These are phyloP conservation scores for Etia nguti DNA, from an alignment of 2,113 vertebrate species.

Conservation along the genomic window DNA sequence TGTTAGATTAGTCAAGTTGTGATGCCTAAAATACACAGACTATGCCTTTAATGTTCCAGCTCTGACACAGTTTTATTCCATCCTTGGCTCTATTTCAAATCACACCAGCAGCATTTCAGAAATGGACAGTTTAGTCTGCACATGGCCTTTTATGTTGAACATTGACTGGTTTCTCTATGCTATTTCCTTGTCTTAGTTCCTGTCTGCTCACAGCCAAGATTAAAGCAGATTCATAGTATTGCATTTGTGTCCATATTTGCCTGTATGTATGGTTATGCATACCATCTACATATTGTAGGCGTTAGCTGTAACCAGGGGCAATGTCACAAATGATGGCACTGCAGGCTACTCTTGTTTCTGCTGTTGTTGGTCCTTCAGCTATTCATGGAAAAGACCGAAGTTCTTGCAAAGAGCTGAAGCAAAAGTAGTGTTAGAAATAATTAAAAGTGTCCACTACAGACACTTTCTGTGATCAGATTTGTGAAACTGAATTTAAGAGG, in stretches of 20 bases:
- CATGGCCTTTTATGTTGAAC: background rate
- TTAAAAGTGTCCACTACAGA: background rate
- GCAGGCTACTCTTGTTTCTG: background rate
- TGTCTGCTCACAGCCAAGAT: background rate
- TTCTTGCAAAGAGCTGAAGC: background rate
- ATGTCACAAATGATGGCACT: background rate
- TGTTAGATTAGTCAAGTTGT: background rate
- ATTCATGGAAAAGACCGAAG: background rate
- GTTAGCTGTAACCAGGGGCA: background rate
- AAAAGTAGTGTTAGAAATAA: background rate
- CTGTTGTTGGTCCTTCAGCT: background rate
- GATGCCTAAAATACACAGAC: background rate
- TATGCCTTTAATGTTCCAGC: background rate
- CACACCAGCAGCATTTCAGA: background rate
- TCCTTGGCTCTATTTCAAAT: background rate
- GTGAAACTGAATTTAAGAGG: background rate
- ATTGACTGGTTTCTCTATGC: background rate
- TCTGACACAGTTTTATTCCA: background rate
- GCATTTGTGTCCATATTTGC: background rate
- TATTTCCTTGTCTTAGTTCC: background rate
- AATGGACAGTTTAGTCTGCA: no score
- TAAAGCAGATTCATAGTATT: background rate
- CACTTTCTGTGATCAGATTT: background rate
- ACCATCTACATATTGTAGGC: background rate
- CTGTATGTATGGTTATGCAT: background rate